phyloP scores from a whole-genome alignment of 2,888 invertebrate species.

The Andrena haemorrhoa region DNA sequence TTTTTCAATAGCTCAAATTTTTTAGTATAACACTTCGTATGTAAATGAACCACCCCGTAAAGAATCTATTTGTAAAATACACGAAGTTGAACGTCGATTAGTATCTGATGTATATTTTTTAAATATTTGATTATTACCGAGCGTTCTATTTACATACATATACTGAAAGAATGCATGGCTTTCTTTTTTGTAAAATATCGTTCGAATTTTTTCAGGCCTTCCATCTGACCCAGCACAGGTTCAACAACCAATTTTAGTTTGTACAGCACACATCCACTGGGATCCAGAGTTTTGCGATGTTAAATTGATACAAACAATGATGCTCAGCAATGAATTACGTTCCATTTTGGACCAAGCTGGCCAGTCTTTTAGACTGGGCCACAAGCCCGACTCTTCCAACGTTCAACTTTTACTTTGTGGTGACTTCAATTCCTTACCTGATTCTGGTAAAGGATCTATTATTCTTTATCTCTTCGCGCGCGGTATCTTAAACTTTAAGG shows the following conservation, averaged over 20 bases:
- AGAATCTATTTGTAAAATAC: too few relatives aligned
- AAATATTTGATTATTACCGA: too few relatives aligned
- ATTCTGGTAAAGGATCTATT: conserved; percentile 89
- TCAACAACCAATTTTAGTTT: conserved; percentile 95
- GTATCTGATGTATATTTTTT: too few relatives aligned
- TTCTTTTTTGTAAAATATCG: too few relatives aligned
- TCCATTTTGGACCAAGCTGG: conserved; percentile 94
- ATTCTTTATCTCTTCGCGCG: conserved; percentile 14
- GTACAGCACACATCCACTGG: conserved; percentile 99
- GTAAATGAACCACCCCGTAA: too few relatives aligned
- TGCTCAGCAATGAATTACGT: conserved; percentile 97
- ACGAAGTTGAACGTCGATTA: too few relatives aligned
- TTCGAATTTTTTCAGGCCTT: conserved; percentile 85
- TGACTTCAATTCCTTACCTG: conserved; percentile 99
- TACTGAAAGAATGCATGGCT: too few relatives aligned
- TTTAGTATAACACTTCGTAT: too few relatives aligned
- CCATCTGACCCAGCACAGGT: conserved; percentile 91
- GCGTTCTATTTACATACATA: too few relatives aligned
- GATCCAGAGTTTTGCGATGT: conserved; percentile 99
- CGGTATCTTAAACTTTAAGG: conserved; percentile 7
- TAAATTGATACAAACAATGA: conserved; percentile 99
- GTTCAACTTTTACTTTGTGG: conserved; percentile 98
- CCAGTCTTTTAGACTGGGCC: conserved; percentile 90
- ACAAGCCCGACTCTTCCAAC: conserved; percentile 90
- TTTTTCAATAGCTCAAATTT: too few relatives aligned